Percentiles rank a stretch among this genome's conserved stretches.
Evolutionary conservation across 2,113 vertebrate species (phyloP).

Genomic region (Rissa tridactyla): DNA sequence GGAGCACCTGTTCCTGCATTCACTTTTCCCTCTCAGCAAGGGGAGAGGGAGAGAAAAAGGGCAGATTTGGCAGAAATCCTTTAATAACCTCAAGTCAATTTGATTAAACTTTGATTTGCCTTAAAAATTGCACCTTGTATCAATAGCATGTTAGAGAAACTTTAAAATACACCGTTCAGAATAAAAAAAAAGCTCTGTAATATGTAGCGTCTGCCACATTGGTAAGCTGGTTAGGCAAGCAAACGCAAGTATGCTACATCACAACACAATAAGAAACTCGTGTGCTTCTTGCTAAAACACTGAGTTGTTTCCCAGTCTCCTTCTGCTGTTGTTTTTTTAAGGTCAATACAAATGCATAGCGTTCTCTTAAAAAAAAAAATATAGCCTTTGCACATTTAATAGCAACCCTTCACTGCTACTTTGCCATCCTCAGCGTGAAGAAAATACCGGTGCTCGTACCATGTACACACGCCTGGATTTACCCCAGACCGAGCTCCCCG

Average conservation of each 20-base stretch:
- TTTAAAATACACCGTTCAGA: not conserved
- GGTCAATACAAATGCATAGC: not conserved
- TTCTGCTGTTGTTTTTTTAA: not conserved
- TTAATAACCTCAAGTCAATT: not conserved
- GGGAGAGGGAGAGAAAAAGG: not conserved
- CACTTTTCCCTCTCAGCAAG: not conserved
- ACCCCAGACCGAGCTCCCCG: not conserved
- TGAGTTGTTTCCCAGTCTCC: not conserved
- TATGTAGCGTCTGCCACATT: rapidly evolving
- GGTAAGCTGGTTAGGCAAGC: not conserved
- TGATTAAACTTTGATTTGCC: not conserved
- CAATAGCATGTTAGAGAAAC: rapidly evolving
- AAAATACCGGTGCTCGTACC: not conserved
- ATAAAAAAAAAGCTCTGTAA: not conserved
- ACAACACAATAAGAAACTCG: not conserved
- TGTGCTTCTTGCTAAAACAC: not conserved
- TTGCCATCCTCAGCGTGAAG: not conserved
- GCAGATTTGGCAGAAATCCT: not conserved
- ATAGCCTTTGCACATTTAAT: not conserved
- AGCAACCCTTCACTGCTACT: not conserved
- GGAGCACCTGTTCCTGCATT: conserved; percentile 5
- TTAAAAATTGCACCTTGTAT: not conserved
- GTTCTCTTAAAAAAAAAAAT: not conserved
- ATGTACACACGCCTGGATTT: not conserved
- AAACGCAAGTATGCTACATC: not conserved